Evolutionary conservation across 2,113 vertebrate genomes (phyloP), one percentile per base, ranked within the genome.

Genomic region (Artemisiospiza belli): DNA sequence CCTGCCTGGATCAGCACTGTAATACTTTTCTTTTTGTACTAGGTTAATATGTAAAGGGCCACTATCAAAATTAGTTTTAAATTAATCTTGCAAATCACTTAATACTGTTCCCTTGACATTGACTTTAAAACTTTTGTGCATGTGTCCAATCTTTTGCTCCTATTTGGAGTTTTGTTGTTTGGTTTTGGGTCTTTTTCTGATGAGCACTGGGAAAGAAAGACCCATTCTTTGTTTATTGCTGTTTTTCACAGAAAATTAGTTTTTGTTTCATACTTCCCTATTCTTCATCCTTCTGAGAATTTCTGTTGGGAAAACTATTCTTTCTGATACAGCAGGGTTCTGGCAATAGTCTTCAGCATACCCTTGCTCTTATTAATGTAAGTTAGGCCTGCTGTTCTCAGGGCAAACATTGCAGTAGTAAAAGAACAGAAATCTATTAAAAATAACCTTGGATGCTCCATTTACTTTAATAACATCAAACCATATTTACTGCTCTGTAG

Each of bases 271-370:
- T 95, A 54, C 22, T 83, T 90, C 31, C n/a, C 41, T 69, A 33
- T 78, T 90, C 33, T 94, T 87, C 77, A 67, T 90, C 64, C 83
- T 82, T 78, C 0, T 0, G 57, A 49, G 58, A 92, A 21, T 86
- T 92, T 92, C 85, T 94, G 9, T 54, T 64, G 25, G 47, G 57
- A 85, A 91, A 93, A 85, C 51, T 75, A 12, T 78, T 92, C 67
- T 91, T 92, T 91, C 51, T 66, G 57, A 17, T 74, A 46, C 64
- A 91, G 74, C 66, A 87, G 91, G 17, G 20, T 90, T 97, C 89
- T 88, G 90, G 87, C 94, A 95, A 20, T 54, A 46, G 20, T 11
- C 39, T 82, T 68, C 80, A 89, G 47, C 20, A 63, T 22, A 37
- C 5, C 15, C 86, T 89, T 86, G 44, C 24, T 81, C 43, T 92